Percentiles rank a stretch among this genome's conserved stretches.
phyloP scores from a whole-genome alignment of 2,113 vertebrate species.

The Spheniscus mendiculus region DNA sequence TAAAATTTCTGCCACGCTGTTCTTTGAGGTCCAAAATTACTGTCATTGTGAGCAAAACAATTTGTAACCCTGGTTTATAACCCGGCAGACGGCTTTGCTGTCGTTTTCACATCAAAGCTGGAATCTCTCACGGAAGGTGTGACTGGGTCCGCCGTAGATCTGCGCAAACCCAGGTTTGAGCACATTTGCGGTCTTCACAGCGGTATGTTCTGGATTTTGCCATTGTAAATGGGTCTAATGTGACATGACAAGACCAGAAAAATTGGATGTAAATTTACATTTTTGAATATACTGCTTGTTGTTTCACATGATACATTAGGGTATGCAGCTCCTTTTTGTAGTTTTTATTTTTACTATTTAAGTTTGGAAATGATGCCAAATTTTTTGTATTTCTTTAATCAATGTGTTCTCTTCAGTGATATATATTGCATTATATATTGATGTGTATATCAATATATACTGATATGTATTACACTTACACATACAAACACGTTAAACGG shows the following conservation, averaged over 20 bases:
- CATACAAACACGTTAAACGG: slow-evolving; percentile 76
- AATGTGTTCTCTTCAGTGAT: slow-evolving; percentile 86
- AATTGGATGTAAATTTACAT: slow-evolving; percentile 86
- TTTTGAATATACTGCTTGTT: slow-evolving; percentile 82
- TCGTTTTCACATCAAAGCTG: background rate
- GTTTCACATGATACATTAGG: slow-evolving; percentile 84
- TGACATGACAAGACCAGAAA: slow-evolving; percentile 81
- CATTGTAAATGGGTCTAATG: slow-evolving; percentile 86
- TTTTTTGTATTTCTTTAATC: slow-evolving; percentile 90
- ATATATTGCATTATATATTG: slow-evolving; percentile 89
- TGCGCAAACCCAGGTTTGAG: slow-evolving; percentile 50
- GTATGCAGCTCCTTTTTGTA: slow-evolving; percentile 86
- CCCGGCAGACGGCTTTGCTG: slow-evolving; percentile 33
- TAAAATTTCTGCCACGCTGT: slow-evolving; percentile 71
- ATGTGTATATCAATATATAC: slow-evolving; percentile 88
- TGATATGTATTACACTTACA: slow-evolving; percentile 85
- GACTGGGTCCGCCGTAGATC: slow-evolving; percentile 48
- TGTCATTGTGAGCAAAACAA: slow-evolving; percentile 46
- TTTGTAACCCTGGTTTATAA: slow-evolving; percentile 45
- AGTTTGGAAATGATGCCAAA: slow-evolving; percentile 90
- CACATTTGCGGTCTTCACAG: slow-evolving; percentile 59
- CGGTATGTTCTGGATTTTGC: slow-evolving; percentile 76
- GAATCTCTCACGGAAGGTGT: slow-evolving; percentile 56
- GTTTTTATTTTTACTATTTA: slow-evolving; percentile 89
- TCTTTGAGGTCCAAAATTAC: slow-evolving; percentile 74